These are phyloP conservation scores for Argyra leucocephala DNA, from an alignment of 2,888 invertebrate species.

Conservation along the genomic window DNA sequence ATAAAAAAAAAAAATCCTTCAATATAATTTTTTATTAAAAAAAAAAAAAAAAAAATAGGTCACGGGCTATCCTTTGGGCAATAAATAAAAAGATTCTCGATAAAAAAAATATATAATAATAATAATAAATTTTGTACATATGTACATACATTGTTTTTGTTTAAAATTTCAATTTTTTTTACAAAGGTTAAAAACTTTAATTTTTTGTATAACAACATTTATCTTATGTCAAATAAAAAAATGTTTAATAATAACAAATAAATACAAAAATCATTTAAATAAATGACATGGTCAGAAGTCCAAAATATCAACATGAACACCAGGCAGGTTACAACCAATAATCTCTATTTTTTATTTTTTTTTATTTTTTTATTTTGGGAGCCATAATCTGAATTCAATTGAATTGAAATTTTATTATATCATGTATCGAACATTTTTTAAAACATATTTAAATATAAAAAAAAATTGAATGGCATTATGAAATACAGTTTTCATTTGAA, in stretches of 20 bases:
- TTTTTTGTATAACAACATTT: not conserved
- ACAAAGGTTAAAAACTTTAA: too few species aligned
- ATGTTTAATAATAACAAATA: not conserved
- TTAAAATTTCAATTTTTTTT: not conserved
- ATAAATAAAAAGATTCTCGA: conserved; percentile 4
- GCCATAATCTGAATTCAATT: too few species aligned
- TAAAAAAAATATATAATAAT: not conserved
- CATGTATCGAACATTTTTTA: too few species aligned
- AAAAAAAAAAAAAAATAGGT: not conserved
- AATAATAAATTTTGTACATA: too few species aligned
- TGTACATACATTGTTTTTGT: too few species aligned
- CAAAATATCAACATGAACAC: not conserved
- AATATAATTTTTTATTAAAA: not conserved
- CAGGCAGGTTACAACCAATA: not conserved
- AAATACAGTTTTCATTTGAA: too few species aligned
- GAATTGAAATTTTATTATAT: too few species aligned
- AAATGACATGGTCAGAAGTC: conserved; percentile 1
- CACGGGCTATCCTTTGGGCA: conserved; percentile 2
- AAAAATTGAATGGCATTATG: too few species aligned
- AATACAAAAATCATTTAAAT: not conserved
- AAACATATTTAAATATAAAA: too few species aligned
- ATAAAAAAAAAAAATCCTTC: not conserved
- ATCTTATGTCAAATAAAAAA: not conserved
- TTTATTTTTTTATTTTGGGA: too few species aligned
- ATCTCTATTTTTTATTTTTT: too few species aligned